Base-by-base conservation (phyloP, 2,113 vertebrate genomes). In the Thinocorus orbignyianus region DNA sequence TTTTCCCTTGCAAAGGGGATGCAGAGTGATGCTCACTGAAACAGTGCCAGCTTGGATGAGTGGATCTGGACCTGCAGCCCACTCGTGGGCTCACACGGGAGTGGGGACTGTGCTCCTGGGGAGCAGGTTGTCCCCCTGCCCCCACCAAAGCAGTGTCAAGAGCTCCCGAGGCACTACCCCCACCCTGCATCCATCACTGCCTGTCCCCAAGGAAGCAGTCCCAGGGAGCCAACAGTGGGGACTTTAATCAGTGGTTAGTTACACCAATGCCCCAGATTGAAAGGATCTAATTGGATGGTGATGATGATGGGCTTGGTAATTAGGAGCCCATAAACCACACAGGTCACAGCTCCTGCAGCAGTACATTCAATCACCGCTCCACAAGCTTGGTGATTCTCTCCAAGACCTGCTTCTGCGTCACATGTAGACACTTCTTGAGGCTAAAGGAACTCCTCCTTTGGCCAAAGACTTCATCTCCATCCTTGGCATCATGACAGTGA, bases 331-430 rank as follows among this genome's bases (percentile, higher is more conserved):
- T n/a, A 68, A 92, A 86, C 39, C 86, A 44, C 51, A 19, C 71
- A 44, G 79, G 60, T 68, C 88, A 83, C 66, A 88, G 72, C 51
- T 81, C 46, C 68, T 62, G 35, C 71, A 74, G 79, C 51, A 6
- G 69, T 7, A 2, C 49, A 4, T 70, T 62, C 51, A 39, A 18
- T 20, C 91, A 26, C 39, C 2, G 7, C 69, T 35, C 41, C 16
- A 12, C 0, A 0, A 81, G 68, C 49, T 1, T 0, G 2, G 7
- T 0, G 4, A 69, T 23, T 13, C 17, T 62, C n/a, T 18, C 30
- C 0, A 0, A 46, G 33, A 48, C 57, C 62, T 16, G 30, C 37
- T 52, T 30, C n/a, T 39, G 35, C 10, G 42, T n/a, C 81, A 51
- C 46, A 41, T 0, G 0, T 41, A 31, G 66, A 23, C 9, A 7